Percentiles rank a stretch among this genome's conserved stretches.
Conservation (phyloP, 2,113 vertebrate genomes). For the Peucedramus taeniatus region DNA sequence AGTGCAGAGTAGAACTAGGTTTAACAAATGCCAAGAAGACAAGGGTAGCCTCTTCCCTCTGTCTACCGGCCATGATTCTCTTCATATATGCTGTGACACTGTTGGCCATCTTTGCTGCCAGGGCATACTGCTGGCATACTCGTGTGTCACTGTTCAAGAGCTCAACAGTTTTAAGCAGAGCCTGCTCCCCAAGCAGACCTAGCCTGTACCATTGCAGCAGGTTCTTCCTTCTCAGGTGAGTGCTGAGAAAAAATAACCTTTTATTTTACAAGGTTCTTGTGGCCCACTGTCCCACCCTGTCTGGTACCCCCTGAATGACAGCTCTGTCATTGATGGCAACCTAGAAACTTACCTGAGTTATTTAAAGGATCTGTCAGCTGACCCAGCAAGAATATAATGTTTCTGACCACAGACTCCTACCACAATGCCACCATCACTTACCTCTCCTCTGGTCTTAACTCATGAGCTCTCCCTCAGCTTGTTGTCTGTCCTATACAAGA, state of each 20-base stretch:
- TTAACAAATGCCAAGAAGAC: not conserved
- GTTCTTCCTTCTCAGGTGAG: not conserved
- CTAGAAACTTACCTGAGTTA: not conserved
- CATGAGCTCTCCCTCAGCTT: not conserved
- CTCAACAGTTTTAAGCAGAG: not conserved
- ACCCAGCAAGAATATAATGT: accelerated
- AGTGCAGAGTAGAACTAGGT: not conserved
- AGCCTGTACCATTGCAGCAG: not conserved
- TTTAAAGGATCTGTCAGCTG: not conserved
- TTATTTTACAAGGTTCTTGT: not conserved
- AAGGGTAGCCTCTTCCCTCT: not conserved
- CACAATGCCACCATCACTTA: not conserved
- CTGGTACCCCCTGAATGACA: not conserved
- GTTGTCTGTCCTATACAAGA: not conserved
- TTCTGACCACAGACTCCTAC: not conserved
- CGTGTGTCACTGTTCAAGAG: not conserved
- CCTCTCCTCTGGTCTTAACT: not conserved
- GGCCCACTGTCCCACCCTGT: not conserved
- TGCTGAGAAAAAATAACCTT: too few relatives aligned
- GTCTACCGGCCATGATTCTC: not conserved
- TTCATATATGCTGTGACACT: too few relatives aligned
- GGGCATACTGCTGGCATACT: not conserved
- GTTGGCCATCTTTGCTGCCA: not conserved
- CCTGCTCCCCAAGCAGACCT: not conserved
- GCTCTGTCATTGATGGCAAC: not conserved